Conservation (phyloP, 2,113 vertebrate species). For the Coracopsis vasa region DNA sequence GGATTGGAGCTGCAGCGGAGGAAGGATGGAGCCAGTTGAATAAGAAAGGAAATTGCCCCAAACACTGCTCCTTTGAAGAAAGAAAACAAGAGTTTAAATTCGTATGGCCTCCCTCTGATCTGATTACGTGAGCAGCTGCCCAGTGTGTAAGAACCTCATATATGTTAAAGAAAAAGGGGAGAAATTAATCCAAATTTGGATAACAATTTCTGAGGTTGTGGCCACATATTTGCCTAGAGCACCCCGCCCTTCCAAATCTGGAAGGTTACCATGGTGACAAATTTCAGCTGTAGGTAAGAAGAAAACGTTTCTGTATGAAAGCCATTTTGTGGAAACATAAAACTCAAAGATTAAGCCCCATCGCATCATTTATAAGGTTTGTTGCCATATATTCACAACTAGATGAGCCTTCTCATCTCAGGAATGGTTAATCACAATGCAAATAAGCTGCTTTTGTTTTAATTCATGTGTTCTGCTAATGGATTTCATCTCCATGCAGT, state of each 20-base stretch:
- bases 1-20: background rate
- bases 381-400: slow-evolving; percentile 28
- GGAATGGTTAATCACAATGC: slow-evolving; percentile 28
- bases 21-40: background rate
- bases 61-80: background rate
- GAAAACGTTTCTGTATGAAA: slow-evolving; percentile 52
- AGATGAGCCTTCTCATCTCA: background rate
- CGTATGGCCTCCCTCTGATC: background rate
- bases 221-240: slow-evolving; percentile 21
- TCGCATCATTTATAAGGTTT: background rate
- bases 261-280: slow-evolving; percentile 64
- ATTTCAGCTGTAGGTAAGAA: slow-evolving; percentile 62
- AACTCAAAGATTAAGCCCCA: slow-evolving; percentile 51
- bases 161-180: background rate
- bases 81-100: background rate
- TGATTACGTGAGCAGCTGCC: background rate
- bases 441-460: slow-evolving; percentile 48
- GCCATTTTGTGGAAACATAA: slow-evolving; percentile 57
- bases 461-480: slow-evolving; percentile 29
- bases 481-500: background rate
- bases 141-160: background rate
- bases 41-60: background rate
- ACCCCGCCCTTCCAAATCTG: slow-evolving; percentile 35
- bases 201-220: slow-evolving; percentile 7
- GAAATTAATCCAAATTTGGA: background rate